phyloP scores from a whole-genome alignment of 2,113 vertebrate genomes.

The Athene noctua region DNA sequence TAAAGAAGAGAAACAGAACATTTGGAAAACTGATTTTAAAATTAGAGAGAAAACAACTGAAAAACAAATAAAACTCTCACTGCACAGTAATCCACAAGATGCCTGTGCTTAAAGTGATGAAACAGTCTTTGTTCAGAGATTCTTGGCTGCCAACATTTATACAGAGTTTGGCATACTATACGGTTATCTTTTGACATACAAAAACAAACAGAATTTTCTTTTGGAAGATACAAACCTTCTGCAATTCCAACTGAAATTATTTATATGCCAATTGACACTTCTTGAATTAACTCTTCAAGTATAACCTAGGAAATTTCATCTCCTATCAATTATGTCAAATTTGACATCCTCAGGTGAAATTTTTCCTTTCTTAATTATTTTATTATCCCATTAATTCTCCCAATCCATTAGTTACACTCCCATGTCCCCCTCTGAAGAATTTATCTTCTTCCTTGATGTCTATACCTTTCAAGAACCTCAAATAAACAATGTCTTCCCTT shows the following conservation, averaged over 20 bases:
- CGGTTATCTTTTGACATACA: background rate
- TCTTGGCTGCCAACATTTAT: slow-evolving; percentile 4
- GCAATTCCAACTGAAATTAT: slow-evolving; percentile 33
- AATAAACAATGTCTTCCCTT: slow-evolving; percentile 10
- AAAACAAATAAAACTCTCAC: background rate
- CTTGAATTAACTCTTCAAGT: slow-evolving; percentile 43
- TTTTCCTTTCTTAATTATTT: slow-evolving; percentile 61
- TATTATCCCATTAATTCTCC: slow-evolving; percentile 49
- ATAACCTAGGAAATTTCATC: slow-evolving; percentile 52
- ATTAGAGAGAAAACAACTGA: background rate
- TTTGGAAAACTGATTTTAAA: background rate
- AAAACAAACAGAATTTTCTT: slow-evolving; percentile 43
- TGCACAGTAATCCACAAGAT: background rate
- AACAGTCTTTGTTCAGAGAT: background rate
- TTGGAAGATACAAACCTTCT: slow-evolving; percentile 16
- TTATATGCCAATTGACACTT: slow-evolving; percentile 43
- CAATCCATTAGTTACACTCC: slow-evolving; percentile 17
- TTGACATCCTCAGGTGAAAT: slow-evolving; percentile 52
- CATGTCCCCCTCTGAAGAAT: background rate
- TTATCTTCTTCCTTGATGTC: background rate
- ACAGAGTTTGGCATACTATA: background rate
- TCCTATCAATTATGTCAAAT: slow-evolving; percentile 28
- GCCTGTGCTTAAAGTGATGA: background rate
- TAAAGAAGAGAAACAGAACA: background rate
- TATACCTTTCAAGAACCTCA: slow-evolving; percentile 13